Conservation (phyloP, 2,888 invertebrate species). For the Halocaridina rubra region DNA sequence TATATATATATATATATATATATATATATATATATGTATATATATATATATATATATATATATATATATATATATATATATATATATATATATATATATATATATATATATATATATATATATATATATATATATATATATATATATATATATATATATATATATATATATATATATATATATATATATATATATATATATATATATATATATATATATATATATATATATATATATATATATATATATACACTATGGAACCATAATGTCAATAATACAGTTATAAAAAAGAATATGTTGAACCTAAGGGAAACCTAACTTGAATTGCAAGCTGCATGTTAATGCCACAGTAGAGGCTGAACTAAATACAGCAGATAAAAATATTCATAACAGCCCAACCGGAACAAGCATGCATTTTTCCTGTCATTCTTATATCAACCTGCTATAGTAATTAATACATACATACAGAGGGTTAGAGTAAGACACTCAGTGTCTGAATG, state of each 20-base stretch:
- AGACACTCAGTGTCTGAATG: too few species aligned
- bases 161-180: conserved; percentile 34
- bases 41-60: conserved; percentile 27
- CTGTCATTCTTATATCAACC: too few species aligned
- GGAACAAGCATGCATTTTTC: too few species aligned
- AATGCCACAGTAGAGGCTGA: too few species aligned
- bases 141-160: conserved; percentile 35
- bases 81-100: conserved; percentile 11
- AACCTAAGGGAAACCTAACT: too few species aligned
- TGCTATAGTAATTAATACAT: too few species aligned
- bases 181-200: conserved; percentile 32
- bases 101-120: conserved; percentile 23
- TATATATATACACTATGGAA: conserved; percentile 24
- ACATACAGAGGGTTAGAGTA: too few species aligned
- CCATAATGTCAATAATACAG: too few species aligned
- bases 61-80: conserved; percentile 27
- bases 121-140: conserved; percentile 35
- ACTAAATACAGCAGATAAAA: too few species aligned
- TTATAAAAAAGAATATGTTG: too few species aligned
- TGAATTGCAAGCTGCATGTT: too few species aligned
- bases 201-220: conserved; percentile 35
- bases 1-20: conserved; percentile 26
- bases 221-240: conserved; percentile 20
- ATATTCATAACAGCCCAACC: too few species aligned
- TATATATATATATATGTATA: conserved; percentile 25